Evolutionary conservation across 2,113 vertebrate genomes (phyloP).

Genomic region (Aplodontia rufa): DNA sequence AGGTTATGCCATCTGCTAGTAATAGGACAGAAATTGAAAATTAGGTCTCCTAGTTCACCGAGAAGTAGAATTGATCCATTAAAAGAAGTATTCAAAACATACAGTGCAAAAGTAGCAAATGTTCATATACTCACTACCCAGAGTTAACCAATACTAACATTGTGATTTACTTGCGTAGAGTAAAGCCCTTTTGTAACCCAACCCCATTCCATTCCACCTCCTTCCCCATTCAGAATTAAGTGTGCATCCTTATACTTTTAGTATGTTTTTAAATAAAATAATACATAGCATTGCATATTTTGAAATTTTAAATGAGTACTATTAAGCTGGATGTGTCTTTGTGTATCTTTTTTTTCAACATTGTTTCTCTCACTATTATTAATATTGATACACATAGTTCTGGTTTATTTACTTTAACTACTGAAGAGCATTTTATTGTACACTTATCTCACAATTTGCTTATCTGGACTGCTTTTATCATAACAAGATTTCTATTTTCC

Average conservation of each 20-base stretch:
- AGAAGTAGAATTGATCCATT: background rate
- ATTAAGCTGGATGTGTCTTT: background rate
- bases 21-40: background rate
- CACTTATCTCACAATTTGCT: background rate
- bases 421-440: background rate
- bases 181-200: background rate
- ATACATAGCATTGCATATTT: background rate
- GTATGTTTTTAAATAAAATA: background rate
- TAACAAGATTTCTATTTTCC: background rate
- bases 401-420: background rate
- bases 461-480: background rate
- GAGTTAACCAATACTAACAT: background rate
- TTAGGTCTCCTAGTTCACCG: background rate
- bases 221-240: background rate
- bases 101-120: background rate
- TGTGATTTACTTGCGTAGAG: background rate
- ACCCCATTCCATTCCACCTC: background rate
- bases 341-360: background rate
- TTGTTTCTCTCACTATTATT: background rate
- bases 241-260: background rate
- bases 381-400: background rate
- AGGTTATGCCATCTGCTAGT: background rate
- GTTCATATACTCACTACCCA: background rate
- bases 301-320: background rate
- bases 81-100: background rate